Base-by-base conservation (phyloP, 2,888 invertebrate genomes). In the Heliconius sara region DNA sequence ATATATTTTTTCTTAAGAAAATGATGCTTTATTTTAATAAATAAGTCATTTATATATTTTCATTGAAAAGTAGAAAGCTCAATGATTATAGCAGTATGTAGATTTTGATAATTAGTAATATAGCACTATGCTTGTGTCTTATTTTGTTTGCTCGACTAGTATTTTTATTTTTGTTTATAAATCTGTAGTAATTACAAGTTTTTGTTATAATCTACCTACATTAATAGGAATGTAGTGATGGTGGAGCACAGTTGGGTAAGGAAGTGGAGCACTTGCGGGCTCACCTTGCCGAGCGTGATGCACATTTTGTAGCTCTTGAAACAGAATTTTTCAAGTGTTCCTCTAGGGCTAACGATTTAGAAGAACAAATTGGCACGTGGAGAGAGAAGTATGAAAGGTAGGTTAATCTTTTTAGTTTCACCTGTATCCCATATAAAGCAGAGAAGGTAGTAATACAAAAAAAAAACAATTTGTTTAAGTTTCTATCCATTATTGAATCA, bases 351-450 rank as follows among this genome's bases (percentile, higher is more conserved):
- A 97, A 97, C 47, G 97, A 97, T 80, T 95, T 98, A 79, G 97
- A 97, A 87, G 98, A 98, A 84, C 98, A 98, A 91, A 94, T 98
- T 78, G 93, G 96, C 76, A 97, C 98, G 85, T 98, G 98, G 97
- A 97, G 98, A 90, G 99, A 99, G 89, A 98, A 99, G 95, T 99
- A 99, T 95, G 98, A 98, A 91, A 97, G 97, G 97, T 97, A 87
- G 77, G 63, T 66, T 27, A 27, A 25, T 25, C n/a, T 60, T 60
- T n/a, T 60, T 60, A 22, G 3, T 12, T 60, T 60, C 3, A 47
- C 19, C 6, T 52, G 47, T 52, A 6, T 19, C 19, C 47, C 19
- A 19, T 52, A 19, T 52, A 52, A 19, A 52, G 52, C 52, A 60
- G 10, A 22, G 1, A n/a, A 60, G 60, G 60, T n/a, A 60, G 60